phyloP scores from a whole-genome alignment of 2,113 vertebrate species.

The Antechinus stuartii region DNA sequence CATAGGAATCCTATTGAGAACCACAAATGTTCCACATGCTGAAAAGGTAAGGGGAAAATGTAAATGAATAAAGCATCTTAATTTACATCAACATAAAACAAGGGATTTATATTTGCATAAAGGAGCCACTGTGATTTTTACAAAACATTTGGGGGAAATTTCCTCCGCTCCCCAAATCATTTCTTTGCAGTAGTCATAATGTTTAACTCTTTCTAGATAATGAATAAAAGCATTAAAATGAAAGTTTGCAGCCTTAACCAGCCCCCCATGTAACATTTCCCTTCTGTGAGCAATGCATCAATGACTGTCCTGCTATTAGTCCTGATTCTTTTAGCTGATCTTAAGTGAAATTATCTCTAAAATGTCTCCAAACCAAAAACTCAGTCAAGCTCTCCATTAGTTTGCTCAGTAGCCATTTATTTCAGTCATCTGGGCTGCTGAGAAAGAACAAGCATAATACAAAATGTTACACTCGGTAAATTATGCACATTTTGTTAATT shows the following conservation, averaged over 20 bases:
- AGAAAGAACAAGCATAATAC: slow-evolving; percentile 54
- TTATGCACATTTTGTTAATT: slow-evolving; percentile 67
- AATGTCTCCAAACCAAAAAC: slow-evolving; percentile 14
- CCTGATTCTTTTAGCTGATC: slow-evolving; percentile 15
- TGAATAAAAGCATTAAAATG: background rate
- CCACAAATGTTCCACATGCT: slow-evolving; percentile 37
- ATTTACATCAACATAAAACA: slow-evolving; percentile 50
- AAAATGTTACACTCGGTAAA: slow-evolving; percentile 63
- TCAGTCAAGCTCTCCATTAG: slow-evolving; percentile 7
- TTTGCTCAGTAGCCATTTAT: slow-evolving; percentile 33
- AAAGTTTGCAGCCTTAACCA: background rate
- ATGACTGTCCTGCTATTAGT: background rate
- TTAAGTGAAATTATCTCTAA: slow-evolving; percentile 53
- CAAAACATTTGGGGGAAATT: slow-evolving; percentile 16
- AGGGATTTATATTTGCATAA: slow-evolving; percentile 51
- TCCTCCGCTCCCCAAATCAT: background rate
- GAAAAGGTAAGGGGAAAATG: slow-evolving; percentile 53
- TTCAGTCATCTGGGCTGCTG: slow-evolving; percentile 54
- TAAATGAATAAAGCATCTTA: background rate
- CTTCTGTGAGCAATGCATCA: background rate
- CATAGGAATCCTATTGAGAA: slow-evolving; percentile 56
- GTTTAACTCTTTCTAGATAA: background rate
- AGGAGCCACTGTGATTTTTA: slow-evolving; percentile 21
- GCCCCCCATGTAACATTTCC: background rate
- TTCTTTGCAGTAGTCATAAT: slow-evolving; percentile 20